phyloP scores from a whole-genome alignment of 2,113 vertebrate genomes.

The Tiliqua scincoides region DNA sequence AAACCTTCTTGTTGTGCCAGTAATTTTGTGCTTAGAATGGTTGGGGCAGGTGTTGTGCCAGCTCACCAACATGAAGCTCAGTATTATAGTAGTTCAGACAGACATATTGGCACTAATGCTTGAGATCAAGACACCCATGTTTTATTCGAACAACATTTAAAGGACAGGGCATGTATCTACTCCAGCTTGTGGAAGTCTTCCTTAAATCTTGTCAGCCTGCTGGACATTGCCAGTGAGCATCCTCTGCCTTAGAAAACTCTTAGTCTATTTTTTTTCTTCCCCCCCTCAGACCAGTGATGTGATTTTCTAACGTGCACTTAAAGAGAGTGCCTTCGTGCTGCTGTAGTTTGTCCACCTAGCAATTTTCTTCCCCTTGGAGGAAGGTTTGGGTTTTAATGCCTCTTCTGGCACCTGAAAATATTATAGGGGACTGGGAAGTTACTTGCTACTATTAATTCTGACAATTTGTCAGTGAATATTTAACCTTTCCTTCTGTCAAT shows the following conservation, averaged over 20 bases:
- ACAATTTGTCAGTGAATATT: not conserved
- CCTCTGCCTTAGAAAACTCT: not conserved
- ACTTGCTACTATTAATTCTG: not conserved
- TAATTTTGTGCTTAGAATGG: not conserved
- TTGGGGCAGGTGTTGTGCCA: not conserved
- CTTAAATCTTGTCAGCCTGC: not conserved
- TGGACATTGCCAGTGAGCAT: not conserved
- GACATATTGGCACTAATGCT: not conserved
- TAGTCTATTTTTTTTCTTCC: not conserved
- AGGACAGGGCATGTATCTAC: not conserved
- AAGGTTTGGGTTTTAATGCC: not conserved
- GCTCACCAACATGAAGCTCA: not conserved
- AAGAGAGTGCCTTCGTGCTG: conserved; percentile 5
- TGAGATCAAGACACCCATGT: not conserved
- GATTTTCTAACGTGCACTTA: not conserved
- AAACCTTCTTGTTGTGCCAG: too few relatives aligned
- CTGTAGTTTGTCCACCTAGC: not conserved
- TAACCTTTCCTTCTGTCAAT: conserved; percentile 25
- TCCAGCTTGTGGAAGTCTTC: not conserved
- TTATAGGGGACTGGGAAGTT: not conserved
- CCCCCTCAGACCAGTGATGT: not conserved
- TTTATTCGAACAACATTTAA: not conserved
- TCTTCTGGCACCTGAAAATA: not conserved
- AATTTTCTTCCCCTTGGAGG: conserved; percentile 1
- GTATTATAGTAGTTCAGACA: not conserved